These are phyloP conservation scores for Halocynthia aurantium DNA, from an alignment of 23 tunicate genomes.

Conservation along the genomic window DNA sequence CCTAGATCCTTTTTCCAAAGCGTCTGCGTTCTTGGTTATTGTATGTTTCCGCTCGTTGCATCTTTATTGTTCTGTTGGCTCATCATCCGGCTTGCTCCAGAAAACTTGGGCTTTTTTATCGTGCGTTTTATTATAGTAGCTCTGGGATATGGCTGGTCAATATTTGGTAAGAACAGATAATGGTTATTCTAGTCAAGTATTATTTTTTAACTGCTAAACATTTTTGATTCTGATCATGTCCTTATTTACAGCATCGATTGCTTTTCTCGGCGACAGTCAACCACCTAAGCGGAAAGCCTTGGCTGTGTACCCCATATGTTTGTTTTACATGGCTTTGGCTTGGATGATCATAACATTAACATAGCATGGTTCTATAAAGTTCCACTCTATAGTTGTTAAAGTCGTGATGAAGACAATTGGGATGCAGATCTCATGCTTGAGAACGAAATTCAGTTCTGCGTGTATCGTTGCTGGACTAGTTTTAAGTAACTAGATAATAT, in stretches of 20 bases:
- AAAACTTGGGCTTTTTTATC: slow-evolving; percentile 32
- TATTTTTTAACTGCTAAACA: neutral
- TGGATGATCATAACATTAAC: slow-evolving; percentile 90
- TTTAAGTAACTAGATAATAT: too few relatives aligned
- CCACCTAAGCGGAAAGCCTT: slow-evolving; percentile 77
- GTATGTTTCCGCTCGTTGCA: slow-evolving; percentile 79
- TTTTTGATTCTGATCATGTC: neutral
- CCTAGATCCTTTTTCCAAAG: slow-evolving; percentile 93
- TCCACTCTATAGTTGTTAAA: neutral
- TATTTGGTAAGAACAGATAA: slow-evolving; percentile 53
- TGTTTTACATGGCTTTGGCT: slow-evolving; percentile 77
- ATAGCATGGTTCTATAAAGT: neutral
- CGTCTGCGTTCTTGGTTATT: slow-evolving; percentile 90
- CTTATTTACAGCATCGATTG: slow-evolving; percentile 72
- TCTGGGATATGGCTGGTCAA: slow-evolving; percentile 83
- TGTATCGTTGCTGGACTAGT: too few relatives aligned
- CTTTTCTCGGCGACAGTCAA: slow-evolving; percentile 94
- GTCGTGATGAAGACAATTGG: neutral
- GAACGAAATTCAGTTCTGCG: too few relatives aligned
- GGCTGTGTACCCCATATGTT: slow-evolving; percentile 88
- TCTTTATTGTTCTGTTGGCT: slow-evolving; percentile 79
- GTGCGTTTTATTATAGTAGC: slow-evolving; percentile 35
- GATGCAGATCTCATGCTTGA: neutral
- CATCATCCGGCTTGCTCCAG: slow-evolving; percentile 23
- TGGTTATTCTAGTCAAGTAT: neutral